Base-by-base conservation (phyloP, 1,140 invertebrate species). In the Pseudomyrmex concolor region DNA sequence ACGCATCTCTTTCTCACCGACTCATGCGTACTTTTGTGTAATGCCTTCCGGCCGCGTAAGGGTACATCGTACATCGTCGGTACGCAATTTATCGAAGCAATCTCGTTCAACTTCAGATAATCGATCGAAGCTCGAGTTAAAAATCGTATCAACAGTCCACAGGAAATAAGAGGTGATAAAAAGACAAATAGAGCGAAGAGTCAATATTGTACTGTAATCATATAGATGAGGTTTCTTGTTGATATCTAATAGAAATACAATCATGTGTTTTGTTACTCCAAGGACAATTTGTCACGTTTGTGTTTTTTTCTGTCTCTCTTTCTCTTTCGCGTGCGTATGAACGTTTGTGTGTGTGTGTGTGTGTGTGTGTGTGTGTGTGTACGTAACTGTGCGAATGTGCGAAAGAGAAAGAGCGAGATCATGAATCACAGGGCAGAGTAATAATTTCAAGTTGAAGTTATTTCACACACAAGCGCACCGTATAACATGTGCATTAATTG, bases 231-330 rank as follows among this genome's bases (percentile, higher is more conserved):
- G 54, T 66, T 67, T 80, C 48, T 73, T 34, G 60, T 80, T 22
- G 10, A 13, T 43, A 59, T 59, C 34, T 59, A 80, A 50, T 70
- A 48, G 66, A 78, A 3, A 71, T 71, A 34, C 34, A 34, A 7
- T 34, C 34, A 34, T 7, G 34, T 34, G 76, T 43, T 43, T 71
- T 78, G 51, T 77, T 77, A 19, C 34, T 68, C 43, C 51, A 78
- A 78, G 74, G 45, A 78, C 15, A 51, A 34, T 51, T 78, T 78
- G 74, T 68, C 66, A n/a, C 43, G 54, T 19, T 80, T 80, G 17
- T 67, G n/a, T 17, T 51, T 7, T 71, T 80, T 19, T 59, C n/a
- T 2, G 2, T n/a, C 34, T 34, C 34, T 34, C 34, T 34, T 34
- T 34, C 5, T 34, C 34, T 34, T 34, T 34, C 34, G 34, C 34